Evolutionary conservation across 2,797 vertebrate genomes (phyloP), one percentile per base, ranked within the genome.

Genomic region (Leuciscus waleckii): DNA sequence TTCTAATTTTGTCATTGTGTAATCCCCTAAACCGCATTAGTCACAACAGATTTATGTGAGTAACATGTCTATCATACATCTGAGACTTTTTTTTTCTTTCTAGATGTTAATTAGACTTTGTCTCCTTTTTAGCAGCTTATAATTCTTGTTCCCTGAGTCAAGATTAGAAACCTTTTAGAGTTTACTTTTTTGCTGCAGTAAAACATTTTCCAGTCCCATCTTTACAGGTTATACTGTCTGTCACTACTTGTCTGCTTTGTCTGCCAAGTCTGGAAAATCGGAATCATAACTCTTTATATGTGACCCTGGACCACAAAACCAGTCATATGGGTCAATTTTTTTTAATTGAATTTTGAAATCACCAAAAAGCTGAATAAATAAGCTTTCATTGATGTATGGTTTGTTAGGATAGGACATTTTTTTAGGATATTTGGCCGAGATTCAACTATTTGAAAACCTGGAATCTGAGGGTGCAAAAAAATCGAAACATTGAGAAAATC

Each of bases 1-100:
- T 78, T 75, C 76, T 83, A 58, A 82, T 71, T 85, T 61, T 78
- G 73, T 51, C 35, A 19, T 56, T 79, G n/a, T n/a, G n/a, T 85
- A 68, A 74, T 56, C 32, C 67, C 43, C 19, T 67, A 49, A 68
- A 71, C 39, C 41, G 68, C 35, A 76, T 61, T 80, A 74, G 41
- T 63, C 58, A 83, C 46, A 69, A 54, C 65, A 78, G 26, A 16
- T 54, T 26, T 70, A 32, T 29, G 21, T 69, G 23, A 69, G 35
- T 26, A 51, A 26, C 14, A 37, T 26, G 32, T 51, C 19, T 37
- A n/a, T 17, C 35, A 54, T 68, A n/a, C 13, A 35, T 54, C 4
- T 23, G 14, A 51, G 19, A 9, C 6, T n/a, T 23, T 75, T 75
- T 58, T 51, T 32, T 74, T 75, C n/a, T 65, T 49, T 49, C 35